These are phyloP conservation scores for Botrylloides violaceus DNA, from an alignment of 23 tunicate genomes.

Conservation along the genomic window DNA sequence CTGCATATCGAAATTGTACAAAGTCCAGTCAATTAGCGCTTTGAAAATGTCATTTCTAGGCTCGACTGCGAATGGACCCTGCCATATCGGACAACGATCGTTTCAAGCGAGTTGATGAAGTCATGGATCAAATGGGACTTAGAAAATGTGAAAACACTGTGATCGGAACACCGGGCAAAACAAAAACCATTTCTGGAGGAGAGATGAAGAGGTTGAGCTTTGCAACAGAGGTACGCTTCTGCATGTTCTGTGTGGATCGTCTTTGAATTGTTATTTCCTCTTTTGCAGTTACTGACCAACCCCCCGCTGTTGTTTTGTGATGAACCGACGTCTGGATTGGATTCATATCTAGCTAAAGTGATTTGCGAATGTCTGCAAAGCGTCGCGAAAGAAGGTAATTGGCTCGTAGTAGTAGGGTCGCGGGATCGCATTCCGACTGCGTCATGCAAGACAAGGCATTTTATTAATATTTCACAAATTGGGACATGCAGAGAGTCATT, in stretches of 20 bases:
- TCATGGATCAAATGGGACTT: constrained; percentile 66
- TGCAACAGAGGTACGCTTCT: constrained; percentile 53
- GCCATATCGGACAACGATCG: constrained; percentile 32
- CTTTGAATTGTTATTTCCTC: background rate
- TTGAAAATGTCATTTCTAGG: too few species aligned
- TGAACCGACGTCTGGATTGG: constrained; percentile 79
- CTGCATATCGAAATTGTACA: too few species aligned
- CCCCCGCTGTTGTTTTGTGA: constrained; percentile 41
- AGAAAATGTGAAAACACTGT: constrained; percentile 42
- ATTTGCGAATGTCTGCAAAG: constrained; percentile 48
- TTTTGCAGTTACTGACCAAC: constrained; percentile 23
- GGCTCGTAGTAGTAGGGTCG: too few species aligned
- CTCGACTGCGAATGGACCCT: constrained; percentile 48
- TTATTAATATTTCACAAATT: too few species aligned
- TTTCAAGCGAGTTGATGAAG: constrained; percentile 48
- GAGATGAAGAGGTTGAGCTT: constrained; percentile 69
- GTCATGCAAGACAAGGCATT: too few species aligned
- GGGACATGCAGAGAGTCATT: too few species aligned
- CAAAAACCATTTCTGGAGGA: constrained; percentile 76
- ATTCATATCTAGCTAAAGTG: constrained; percentile 80
- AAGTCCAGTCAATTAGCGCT: too few species aligned
- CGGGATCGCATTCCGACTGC: too few species aligned
- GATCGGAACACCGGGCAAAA: constrained; percentile 57
- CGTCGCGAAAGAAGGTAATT: constrained; percentile 45
- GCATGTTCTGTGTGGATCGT: background rate